Conservation (phyloP, 2,113 vertebrate genomes). For the Chaetodon trifascialis region DNA sequence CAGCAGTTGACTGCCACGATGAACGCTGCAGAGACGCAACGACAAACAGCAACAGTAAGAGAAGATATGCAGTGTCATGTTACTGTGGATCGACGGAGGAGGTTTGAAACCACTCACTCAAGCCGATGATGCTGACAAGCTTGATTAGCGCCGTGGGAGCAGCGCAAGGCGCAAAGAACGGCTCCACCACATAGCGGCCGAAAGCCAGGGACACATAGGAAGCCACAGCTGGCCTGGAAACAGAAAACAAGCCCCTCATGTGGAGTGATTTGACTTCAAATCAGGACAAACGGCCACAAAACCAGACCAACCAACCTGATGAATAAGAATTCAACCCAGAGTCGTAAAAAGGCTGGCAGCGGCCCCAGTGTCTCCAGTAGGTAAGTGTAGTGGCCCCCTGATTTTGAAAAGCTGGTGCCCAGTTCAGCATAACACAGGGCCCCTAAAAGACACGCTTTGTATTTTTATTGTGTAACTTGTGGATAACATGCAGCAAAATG, state of each 20-base stretch:
- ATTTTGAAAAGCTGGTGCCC: slow-evolving; percentile 91
- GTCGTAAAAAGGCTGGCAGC: slow-evolving; percentile 88
- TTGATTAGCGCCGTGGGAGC: slow-evolving; percentile 85
- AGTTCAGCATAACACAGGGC: slow-evolving; percentile 92
- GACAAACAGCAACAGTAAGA: neutral
- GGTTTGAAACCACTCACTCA: slow-evolving; percentile 85
- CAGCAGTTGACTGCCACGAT: slow-evolving; percentile 90
- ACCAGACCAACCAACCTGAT: slow-evolving; percentile 81
- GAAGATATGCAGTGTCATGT: too few relatives aligned
- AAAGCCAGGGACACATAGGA: slow-evolving; percentile 89
- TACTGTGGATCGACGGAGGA: neutral
- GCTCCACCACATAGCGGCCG: slow-evolving; percentile 90
- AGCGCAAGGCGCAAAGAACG: slow-evolving; percentile 87
- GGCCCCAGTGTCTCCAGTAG: slow-evolving; percentile 90
- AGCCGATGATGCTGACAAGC: slow-evolving; percentile 85
- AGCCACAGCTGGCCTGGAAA: slow-evolving; percentile 86
- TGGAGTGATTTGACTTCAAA: neutral
- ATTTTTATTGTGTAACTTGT: neutral
- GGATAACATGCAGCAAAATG: neutral
- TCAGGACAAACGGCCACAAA: neutral
- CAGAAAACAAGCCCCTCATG: neutral
- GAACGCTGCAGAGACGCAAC: slow-evolving; percentile 76
- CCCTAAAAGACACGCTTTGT: slow-evolving; percentile 72
- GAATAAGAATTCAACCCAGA: slow-evolving; percentile 91
- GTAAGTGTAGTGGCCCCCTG: slow-evolving; percentile 91